These are phyloP conservation scores for Pristiophorus japonicus DNA, from an alignment of 2,113 vertebrate species.

Conservation along the genomic window DNA sequence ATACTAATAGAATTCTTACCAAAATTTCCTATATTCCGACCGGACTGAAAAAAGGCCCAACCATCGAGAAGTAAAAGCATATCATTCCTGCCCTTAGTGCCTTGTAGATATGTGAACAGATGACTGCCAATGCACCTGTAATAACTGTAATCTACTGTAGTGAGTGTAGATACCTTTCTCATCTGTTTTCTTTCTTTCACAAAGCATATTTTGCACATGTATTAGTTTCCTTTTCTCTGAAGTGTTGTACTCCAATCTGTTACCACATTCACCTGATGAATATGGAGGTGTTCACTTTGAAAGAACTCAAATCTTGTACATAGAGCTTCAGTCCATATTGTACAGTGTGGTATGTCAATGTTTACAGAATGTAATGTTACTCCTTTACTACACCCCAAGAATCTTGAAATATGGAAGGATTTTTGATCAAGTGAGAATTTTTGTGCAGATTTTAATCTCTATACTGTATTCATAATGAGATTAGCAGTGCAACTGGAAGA, in stretches of 20 bases:
- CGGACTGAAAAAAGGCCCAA: constrained; percentile 76
- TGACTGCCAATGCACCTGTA: constrained; percentile 70
- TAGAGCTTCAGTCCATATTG: constrained; percentile 75
- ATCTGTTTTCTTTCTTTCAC: constrained; percentile 65
- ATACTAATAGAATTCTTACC: constrained; percentile 99
- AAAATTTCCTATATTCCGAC: constrained; percentile 98
- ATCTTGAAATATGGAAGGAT: constrained; percentile 9
- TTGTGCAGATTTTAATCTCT: background rate
- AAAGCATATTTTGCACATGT: constrained; percentile 90
- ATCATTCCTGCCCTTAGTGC: constrained; percentile 94
- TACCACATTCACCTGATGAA: background rate
- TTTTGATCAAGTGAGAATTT: background rate
- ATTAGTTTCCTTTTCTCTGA: constrained; percentile 49
- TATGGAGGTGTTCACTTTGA: constrained; percentile 9
- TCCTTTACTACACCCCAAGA: constrained; percentile 45
- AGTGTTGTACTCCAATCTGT: constrained; percentile 24
- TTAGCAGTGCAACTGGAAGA: constrained; percentile 40
- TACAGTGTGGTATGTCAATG: constrained; percentile 81
- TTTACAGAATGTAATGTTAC: constrained; percentile 88
- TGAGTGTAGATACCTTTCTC: constrained; percentile 31
- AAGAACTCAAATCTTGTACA: constrained; percentile 65
- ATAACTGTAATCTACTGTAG: constrained; percentile 42
- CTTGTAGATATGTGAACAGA: constrained; percentile 91
- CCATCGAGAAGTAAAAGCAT: constrained; percentile 60
- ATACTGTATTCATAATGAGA: background rate